Base-by-base conservation (phyloP, 2,888 invertebrate species). In the Lacanobia wlatinum region DNA sequence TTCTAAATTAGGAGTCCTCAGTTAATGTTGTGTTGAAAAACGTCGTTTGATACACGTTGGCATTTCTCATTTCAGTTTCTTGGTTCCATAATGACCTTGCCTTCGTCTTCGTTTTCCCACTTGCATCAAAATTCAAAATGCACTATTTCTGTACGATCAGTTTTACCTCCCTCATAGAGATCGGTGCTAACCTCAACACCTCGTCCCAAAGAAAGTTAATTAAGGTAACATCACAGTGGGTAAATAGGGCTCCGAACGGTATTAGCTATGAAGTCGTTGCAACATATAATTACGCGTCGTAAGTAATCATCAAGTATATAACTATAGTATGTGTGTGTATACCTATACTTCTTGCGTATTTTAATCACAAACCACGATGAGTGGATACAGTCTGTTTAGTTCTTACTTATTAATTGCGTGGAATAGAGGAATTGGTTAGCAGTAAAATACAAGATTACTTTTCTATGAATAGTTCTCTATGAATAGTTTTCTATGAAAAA, bases 191-290 rank as follows among this genome's bases (percentile, higher is more conserved):
- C n/a, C n/a, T n/a, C n/a, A n/a, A n/a, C n/a, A 16, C 43, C 14
- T 16, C 21, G 21, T 9, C 21, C 50, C 28, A 60, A 50, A 40
- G 21, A 59, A 50, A 60, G 59, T 40, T 38, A 12, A 68, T 28
- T 34, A 14, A 69, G 6, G 28, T 16, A 69, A 18, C 18, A 43
- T 23, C 9, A 70, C 28, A 50, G 48, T 50, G 14, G 10, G 46
- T 60, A 70, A 50, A 67, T 23, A 73, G 73, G 40, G 21, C 68
- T 46, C 12, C 46, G 16, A 70, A 69, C 78, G 70, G 73, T 77
- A 38, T n/a, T 28, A 46, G 28, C 38, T 34, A 78, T 70, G 7
- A 60, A 60, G 52, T 52, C 10, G 43, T 23, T 23, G 56, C n/a
- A 76, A 43, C 48, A 67, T 52, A 53, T 48, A 70, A 60, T 78